Evolutionary conservation across 2,888 invertebrate species (phyloP), one percentile per base, ranked within the genome.

Genomic region (Macrosoma leucophasiata): DNA sequence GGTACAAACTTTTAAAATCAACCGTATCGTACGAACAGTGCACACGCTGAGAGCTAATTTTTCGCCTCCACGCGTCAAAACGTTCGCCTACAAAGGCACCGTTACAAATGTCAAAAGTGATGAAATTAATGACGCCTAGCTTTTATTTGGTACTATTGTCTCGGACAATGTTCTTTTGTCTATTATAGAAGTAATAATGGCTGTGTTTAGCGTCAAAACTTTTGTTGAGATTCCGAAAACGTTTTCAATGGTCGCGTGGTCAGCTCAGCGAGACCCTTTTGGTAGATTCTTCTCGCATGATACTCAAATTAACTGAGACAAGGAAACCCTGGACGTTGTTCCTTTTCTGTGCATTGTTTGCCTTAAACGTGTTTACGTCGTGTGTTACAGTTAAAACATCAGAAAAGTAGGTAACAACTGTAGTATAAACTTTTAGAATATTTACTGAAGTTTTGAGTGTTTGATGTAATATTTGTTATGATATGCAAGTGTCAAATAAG

Each of bases 81-180:
- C 63, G 57, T 59, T 58, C 47, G 49, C 47, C 42, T 41, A 50
- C 46, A 82, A 72, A 64, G 68, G 69, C 62, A 63, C 79, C 70
- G 77, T 79, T 81, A 79, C 64, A 61, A 75, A 66, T 75, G 82
- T 79, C 81, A 73, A 68, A 73, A 75, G 67, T 72, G 53, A 65
- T 67, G 62, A 71, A 78, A 82, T 81, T 76, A 77, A 84, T 79
- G 74, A 77, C 70, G 67, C 73, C 71, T 76, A 68, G 65, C 79
- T 72, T 79, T 78, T 76, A 77, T 78, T 76, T 62, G 55, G 50
- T 39, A 42, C 66, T 52, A 69, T 82, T 84, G 82, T 82, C 65
- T 82, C 53, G 64, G 58, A 73, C 67, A 66, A 67, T 68, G 71
- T 71, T 63, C 55, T 75, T 78, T 84, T 82, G 79, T 82, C 79